phyloP scores from a whole-genome alignment of 2,113 vertebrate genomes.

The Planiliza haematocheilus region DNA sequence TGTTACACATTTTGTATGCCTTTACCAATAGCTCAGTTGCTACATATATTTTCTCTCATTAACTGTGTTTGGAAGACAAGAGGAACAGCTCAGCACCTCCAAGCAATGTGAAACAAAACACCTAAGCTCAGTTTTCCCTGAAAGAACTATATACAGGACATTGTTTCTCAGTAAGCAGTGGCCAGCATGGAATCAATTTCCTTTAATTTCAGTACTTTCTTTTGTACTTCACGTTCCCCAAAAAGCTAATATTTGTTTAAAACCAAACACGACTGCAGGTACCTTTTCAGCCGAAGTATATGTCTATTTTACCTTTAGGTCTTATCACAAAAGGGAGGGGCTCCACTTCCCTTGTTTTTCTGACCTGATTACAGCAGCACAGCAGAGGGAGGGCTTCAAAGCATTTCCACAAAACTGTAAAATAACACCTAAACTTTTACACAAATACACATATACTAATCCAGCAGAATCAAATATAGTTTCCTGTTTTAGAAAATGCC shows the following conservation, averaged over 20 bases:
- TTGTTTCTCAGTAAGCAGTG: slow-evolving; percentile 4
- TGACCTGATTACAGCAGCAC: slow-evolving; percentile 57
- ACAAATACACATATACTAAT: background rate
- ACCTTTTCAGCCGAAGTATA: background rate
- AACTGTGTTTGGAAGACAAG: slow-evolving; percentile 20
- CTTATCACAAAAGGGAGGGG: slow-evolving; percentile 45
- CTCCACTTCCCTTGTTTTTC: slow-evolving; percentile 42
- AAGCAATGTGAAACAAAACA: slow-evolving; percentile 52
- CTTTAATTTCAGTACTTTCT: background rate
- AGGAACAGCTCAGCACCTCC: slow-evolving; percentile 28
- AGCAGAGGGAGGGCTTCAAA: slow-evolving; percentile 25
- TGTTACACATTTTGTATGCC: background rate
- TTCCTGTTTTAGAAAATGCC: background rate
- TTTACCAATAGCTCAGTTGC: background rate
- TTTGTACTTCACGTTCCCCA: background rate
- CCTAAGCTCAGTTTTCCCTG: slow-evolving; percentile 44
- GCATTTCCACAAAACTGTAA: slow-evolving; percentile 12
- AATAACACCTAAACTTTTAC: slow-evolving; percentile 2
- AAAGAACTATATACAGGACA: slow-evolving; percentile 21
- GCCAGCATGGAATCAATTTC: background rate
- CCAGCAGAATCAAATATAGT: background rate
- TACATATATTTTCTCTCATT: slow-evolving; percentile 1
- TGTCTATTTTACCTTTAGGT: slow-evolving; percentile 17
- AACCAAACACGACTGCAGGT: background rate
- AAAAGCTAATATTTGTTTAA: slow-evolving; percentile 37